Conservation (phyloP, 2,888 invertebrate species). For the Dione vanillae region DNA sequence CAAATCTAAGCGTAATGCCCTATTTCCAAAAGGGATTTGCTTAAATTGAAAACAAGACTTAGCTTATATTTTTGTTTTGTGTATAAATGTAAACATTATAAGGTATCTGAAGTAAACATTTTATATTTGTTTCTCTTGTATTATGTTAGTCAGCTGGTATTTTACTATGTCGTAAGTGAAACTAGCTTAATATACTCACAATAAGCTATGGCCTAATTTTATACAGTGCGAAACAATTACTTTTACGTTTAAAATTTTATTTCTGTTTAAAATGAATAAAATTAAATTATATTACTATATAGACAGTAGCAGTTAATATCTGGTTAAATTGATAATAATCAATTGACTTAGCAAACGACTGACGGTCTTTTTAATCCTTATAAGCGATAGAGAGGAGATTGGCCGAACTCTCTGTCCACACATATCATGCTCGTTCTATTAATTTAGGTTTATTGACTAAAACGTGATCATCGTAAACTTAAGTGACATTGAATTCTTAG, state of each 20-base stretch:
- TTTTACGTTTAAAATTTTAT: too few species aligned
- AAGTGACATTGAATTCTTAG: neutral
- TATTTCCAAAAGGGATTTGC: constrained; percentile 24
- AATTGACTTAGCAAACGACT: constrained; percentile 1
- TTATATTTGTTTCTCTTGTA: too few species aligned
- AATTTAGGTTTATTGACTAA: constrained; percentile 7
- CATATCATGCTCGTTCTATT: neutral
- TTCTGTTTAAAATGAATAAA: too few species aligned
- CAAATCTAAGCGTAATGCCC: constrained; percentile 18
- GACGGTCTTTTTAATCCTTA: neutral
- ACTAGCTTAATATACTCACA: too few species aligned
- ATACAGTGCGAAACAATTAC: too few species aligned
- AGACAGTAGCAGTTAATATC: too few species aligned
- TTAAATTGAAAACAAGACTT: constrained; percentile 29
- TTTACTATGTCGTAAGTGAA: too few species aligned
- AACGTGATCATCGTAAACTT: neutral
- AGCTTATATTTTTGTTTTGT: constrained; percentile 3
- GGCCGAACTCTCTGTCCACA: neutral
- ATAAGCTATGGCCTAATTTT: too few species aligned
- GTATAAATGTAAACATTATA: neutral
- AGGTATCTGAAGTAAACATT: neutral
- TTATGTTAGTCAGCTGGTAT: too few species aligned
- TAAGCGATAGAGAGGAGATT: neutral
- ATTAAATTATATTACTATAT: too few species aligned
- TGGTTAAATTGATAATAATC: neutral